phyloP scores from a whole-genome alignment of 1,140 invertebrate genomes.

The Papilio dardanus region DNA sequence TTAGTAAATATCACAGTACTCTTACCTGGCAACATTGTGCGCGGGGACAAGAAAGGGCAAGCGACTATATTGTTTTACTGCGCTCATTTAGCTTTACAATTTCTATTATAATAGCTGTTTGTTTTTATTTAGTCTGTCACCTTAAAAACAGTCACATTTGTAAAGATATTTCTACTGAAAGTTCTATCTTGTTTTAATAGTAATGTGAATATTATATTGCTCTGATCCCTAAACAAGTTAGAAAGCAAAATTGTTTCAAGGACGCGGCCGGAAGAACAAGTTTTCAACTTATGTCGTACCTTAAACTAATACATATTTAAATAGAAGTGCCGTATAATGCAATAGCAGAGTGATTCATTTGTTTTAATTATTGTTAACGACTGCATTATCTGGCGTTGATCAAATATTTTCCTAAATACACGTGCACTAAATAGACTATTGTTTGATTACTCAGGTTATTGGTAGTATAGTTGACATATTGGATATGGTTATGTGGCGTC shows the following conservation, averaged over 20 bases:
- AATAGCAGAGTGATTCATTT: neutral
- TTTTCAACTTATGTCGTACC: neutral
- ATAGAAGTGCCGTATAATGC: neutral
- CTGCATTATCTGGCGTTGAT: neutral
- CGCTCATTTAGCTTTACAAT: neutral
- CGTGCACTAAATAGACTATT: neutral
- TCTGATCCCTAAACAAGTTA: neutral
- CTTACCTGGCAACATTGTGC: neutral
- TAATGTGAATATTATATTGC: neutral
- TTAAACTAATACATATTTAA: neutral
- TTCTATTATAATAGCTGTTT: neutral
- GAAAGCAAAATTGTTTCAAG: neutral
- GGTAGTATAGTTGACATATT: neutral
- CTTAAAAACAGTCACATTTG: neutral
- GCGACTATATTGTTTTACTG: conserved; percentile 3
- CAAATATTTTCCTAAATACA: neutral
- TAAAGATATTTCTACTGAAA: neutral
- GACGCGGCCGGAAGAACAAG: neutral
- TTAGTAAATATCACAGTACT: conserved; percentile 7
- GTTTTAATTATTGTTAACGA: too few species aligned
- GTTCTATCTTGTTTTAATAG: neutral
- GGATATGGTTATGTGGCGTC: neutral
- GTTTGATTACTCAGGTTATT: neutral
- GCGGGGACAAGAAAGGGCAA: conserved; percentile 3
- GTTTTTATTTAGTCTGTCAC: neutral